A percentile compares a stretch with the other conserved stretches of the same genome.
Evolutionary conservation across 2,797 vertebrate genomes (phyloP).

Genomic region (Alfaro cultratus): DNA sequence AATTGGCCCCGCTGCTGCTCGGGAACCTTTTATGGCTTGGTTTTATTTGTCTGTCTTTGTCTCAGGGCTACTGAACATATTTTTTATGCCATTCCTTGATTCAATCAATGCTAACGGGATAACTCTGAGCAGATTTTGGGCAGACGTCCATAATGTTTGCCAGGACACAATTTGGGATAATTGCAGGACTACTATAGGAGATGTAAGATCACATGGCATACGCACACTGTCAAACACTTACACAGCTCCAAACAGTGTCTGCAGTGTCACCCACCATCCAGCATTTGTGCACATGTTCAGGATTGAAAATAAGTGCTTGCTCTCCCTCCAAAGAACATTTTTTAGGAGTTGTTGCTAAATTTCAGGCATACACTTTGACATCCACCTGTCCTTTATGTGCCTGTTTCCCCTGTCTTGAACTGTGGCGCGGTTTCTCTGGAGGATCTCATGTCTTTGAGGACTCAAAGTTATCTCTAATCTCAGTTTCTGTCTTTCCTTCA

Average conservation of each 20-base stretch:
- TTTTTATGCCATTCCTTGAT: conserved; percentile 53
- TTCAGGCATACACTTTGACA: conserved; percentile 12
- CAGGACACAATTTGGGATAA: conserved; percentile 63
- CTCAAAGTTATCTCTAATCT: conserved; percentile 59
- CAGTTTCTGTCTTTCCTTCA: conserved; percentile 46
- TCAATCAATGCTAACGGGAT: conserved; percentile 59
- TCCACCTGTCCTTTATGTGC: conserved; percentile 23
- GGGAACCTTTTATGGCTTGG: neutral
- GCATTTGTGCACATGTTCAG: conserved; percentile 18
- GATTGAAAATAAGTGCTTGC: conserved; percentile 50
- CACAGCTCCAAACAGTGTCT: neutral
- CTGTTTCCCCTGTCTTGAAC: conserved; percentile 17
- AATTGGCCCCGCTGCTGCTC: neutral
- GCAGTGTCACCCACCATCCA: neutral
- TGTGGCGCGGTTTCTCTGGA: conserved; percentile 35
- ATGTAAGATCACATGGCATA: conserved; percentile 34
- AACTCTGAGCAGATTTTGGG: conserved; percentile 49
- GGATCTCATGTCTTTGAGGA: conserved; percentile 35
- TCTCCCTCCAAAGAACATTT: conserved; percentile 52
- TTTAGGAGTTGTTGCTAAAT: conserved; percentile 50
- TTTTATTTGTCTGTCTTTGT: conserved; percentile 49
- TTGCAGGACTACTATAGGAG: conserved; percentile 57
- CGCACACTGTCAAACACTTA: conserved; percentile 18
- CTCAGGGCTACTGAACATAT: conserved; percentile 26
- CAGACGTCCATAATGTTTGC: conserved; percentile 53